Evolutionary conservation across 2,797 vertebrate genomes (phyloP), one percentile per base, ranked within the genome.

Genomic region (Mareca penelope): DNA sequence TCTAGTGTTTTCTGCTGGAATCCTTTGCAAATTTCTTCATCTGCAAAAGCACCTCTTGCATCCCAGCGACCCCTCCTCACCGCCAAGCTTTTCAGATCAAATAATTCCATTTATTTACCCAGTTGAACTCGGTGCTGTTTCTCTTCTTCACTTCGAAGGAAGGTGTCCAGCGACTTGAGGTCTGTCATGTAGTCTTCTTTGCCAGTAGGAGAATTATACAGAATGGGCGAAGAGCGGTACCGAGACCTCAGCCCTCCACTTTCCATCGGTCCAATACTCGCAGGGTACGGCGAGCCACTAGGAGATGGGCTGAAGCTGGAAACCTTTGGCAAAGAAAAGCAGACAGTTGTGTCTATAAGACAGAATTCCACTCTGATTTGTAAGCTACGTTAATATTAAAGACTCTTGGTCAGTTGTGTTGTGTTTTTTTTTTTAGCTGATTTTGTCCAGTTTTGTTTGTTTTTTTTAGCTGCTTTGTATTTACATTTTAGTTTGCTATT

Each of bases 121-220:
- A 99, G 95, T 6, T 99, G 99, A 68, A 98, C 98, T 55, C 98
- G 98, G 46, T 99, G 99, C 92, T 98, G 98, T 21, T 98, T 99
- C 97, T 99, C 99, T 87, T 99, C 99, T 93, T 99, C 99, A 0
- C 97, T 97, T 60, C 97, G 98, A 21, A 99, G 98, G 90, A 99
- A 99, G 89, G 97, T 98, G 93, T 99, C 99, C 89, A 99, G 93
- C 31, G 98, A 98, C 73, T 98, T 99, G 29, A 98, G 97, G 88
- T 99, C 98, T 6, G 98, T 98, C 94, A 99, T 99, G 52, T 98
- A 99, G 76, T 99, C 99, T 10, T 99, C 99, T 63, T 99, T 99
- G 59, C 97, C 98, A 39, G 98, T 98, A 7, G 98, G 98, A 4
- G 99, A 98, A 56, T 97, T 99, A 33, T 99, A 99, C 9, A 98